Conservation (phyloP, 2,888 invertebrate species). For the Scaptomyza tumidula region DNA sequence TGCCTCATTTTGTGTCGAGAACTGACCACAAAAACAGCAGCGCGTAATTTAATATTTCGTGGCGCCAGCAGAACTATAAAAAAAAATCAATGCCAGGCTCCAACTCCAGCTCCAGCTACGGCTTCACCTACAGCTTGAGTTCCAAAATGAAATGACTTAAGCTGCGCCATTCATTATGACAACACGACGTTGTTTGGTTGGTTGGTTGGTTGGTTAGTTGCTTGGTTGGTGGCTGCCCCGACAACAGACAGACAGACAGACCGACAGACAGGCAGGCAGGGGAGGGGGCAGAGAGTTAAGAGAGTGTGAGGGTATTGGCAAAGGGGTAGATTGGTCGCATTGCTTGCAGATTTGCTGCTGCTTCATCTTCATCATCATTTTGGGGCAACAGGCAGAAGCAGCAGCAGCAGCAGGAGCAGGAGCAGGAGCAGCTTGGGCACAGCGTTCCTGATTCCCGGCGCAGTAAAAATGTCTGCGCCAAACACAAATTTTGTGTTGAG, state of each 20-base stretch:
- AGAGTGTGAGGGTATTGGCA: constrained; percentile 17
- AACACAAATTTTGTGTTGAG: constrained; percentile 79
- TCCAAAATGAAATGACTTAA: constrained; percentile 83
- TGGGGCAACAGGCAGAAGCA: constrained; percentile 35
- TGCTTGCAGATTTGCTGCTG: constrained; percentile 75
- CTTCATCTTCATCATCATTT: constrained; percentile 77
- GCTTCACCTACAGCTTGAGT: constrained; percentile 53
- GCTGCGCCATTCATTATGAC: constrained; percentile 84
- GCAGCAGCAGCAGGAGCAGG: constrained; percentile 18
- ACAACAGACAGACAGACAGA: constrained; percentile 27
- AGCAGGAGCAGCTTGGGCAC: constrained; percentile 13
- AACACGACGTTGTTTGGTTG: constrained; percentile 74
- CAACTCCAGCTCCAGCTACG: constrained; percentile 7
- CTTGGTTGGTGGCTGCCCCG: constrained; percentile 25
- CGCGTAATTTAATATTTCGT: constrained; percentile 84
- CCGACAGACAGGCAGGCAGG: constrained; percentile 14
- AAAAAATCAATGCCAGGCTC: constrained; percentile 60
- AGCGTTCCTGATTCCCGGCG: constrained; percentile 40
- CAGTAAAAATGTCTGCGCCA: constrained; percentile 79
- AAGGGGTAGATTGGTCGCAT: constrained; percentile 56
- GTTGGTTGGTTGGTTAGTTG: constrained; percentile 23
- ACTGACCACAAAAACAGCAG: constrained; percentile 63
- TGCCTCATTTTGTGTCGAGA: constrained; percentile 18
- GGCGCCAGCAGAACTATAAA: constrained; percentile 83
- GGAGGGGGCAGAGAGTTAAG: constrained; percentile 2